phyloP scores from a whole-genome alignment of 2,113 vertebrate species.

The Tupaia chinensis region DNA sequence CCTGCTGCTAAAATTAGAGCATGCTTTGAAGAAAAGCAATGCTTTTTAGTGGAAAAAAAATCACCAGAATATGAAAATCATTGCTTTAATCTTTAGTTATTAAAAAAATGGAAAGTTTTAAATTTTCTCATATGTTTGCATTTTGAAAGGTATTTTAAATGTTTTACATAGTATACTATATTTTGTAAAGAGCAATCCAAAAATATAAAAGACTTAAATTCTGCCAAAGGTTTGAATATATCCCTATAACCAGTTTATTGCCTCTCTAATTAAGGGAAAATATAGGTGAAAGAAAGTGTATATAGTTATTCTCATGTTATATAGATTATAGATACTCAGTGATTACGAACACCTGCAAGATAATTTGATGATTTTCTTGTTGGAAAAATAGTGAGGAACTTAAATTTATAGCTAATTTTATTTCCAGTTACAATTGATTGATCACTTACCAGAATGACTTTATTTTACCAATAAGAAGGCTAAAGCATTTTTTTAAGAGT shows the following conservation, averaged over 20 bases:
- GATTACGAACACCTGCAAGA: background rate
- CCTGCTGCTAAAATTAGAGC: slow-evolving; percentile 68
- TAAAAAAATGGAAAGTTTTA: background rate
- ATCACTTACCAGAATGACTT: background rate
- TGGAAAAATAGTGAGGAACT: background rate
- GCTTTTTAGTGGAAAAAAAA: background rate
- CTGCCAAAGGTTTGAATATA: background rate
- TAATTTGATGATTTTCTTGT: background rate
- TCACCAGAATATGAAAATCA: slow-evolving; percentile 5
- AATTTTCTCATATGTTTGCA: background rate
- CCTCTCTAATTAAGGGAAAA: background rate
- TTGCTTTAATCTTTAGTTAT: slow-evolving; percentile 43
- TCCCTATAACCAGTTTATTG: background rate
- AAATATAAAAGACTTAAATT: slow-evolving; percentile 2
- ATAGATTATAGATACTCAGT: background rate
- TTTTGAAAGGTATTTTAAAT: background rate
- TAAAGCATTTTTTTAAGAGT: background rate
- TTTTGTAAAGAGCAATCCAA: background rate
- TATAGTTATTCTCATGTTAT: background rate
- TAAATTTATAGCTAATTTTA: slow-evolving; percentile 11
- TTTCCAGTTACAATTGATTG: background rate
- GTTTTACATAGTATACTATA: background rate
- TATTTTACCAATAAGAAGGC: background rate
- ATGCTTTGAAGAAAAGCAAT: slow-evolving; percentile 51
- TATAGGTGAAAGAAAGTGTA: background rate